Percentiles rank a stretch among this genome's conserved stretches.
Evolutionary conservation across 2,797 vertebrate species (phyloP).

Genomic region (Acanthurus lineatus): DNA sequence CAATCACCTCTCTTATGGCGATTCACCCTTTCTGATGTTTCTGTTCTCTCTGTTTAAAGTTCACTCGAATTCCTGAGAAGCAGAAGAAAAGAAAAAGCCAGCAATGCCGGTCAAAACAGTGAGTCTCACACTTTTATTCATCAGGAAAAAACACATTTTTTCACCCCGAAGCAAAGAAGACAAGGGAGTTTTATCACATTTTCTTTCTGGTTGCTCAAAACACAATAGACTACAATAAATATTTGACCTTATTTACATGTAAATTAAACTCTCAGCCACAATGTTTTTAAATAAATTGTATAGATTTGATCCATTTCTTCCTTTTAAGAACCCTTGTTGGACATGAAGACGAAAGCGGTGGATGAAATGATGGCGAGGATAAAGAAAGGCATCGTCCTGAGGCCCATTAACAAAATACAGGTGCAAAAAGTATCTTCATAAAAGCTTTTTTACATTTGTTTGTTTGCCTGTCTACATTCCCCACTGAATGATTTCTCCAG

Average conservation of each 20-base stretch:
- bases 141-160: not conserved
- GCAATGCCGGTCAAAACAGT: slow-evolving; percentile 51
- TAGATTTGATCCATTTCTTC: not conserved
- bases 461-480: too few species aligned
- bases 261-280: not conserved
- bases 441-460: not conserved
- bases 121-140: slow-evolving; percentile 38
- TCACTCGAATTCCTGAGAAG: slow-evolving; percentile 76
- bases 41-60: slow-evolving; percentile 53
- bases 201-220: too few species aligned
- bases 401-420: slow-evolving; percentile 70
- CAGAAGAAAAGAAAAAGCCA: slow-evolving; percentile 64
- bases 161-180: not conserved
- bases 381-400: slow-evolving; percentile 85
- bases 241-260: too few species aligned
- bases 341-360: slow-evolving; percentile 82
- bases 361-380: slow-evolving; percentile 92
- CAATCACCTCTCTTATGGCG: not conserved
- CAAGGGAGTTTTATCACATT: too few species aligned
- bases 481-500: not conserved
- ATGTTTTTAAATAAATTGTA: not conserved
- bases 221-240: too few species aligned
- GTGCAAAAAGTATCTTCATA: slow-evolving; percentile 46
- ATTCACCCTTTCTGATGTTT: not conserved
- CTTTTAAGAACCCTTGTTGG: slow-evolving; percentile 50